Evolutionary conservation across 2,888 invertebrate genomes (phyloP).

Genomic region (Calameuta idolon): DNA sequence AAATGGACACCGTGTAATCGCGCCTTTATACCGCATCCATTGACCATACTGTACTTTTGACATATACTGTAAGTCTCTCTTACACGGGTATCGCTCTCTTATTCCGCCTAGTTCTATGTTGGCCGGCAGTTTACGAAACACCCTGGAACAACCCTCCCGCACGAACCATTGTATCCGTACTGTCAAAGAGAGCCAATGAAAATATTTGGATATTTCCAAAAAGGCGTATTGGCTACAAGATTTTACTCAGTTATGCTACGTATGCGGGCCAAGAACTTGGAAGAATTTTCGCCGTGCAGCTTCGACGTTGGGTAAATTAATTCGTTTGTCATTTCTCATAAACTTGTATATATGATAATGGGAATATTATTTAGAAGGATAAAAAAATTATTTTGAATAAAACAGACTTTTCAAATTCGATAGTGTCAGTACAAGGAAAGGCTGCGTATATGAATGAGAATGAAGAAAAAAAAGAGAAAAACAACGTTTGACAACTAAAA

Average conservation of each 20-base stretch:
- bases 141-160: slow-evolving; percentile 3
- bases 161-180: background rate
- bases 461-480: background rate
- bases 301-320: background rate
- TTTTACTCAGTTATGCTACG: background rate
- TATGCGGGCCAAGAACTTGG: background rate
- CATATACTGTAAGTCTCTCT: background rate
- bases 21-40: slow-evolving; percentile 47
- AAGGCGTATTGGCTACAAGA: slow-evolving; percentile 20
- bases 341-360: background rate
- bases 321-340: background rate
- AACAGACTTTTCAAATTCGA: background rate
- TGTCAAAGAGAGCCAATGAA: slow-evolving; percentile 39
- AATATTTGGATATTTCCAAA: slow-evolving; percentile 55
- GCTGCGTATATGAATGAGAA: background rate
- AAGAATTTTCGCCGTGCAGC: background rate
- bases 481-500: background rate
- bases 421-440: background rate
- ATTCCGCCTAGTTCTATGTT: background rate
- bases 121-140: slow-evolving; percentile 7
- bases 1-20: slow-evolving; percentile 64
- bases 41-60: slow-evolving; percentile 19
- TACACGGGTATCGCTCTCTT: slow-evolving; percentile 1
- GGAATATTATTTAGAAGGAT: background rate
- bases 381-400: background rate